Percentiles rank a stretch among this genome's conserved stretches.
Conservation (phyloP, 1,140 invertebrate genomes). For the Camponotus floridanus region DNA sequence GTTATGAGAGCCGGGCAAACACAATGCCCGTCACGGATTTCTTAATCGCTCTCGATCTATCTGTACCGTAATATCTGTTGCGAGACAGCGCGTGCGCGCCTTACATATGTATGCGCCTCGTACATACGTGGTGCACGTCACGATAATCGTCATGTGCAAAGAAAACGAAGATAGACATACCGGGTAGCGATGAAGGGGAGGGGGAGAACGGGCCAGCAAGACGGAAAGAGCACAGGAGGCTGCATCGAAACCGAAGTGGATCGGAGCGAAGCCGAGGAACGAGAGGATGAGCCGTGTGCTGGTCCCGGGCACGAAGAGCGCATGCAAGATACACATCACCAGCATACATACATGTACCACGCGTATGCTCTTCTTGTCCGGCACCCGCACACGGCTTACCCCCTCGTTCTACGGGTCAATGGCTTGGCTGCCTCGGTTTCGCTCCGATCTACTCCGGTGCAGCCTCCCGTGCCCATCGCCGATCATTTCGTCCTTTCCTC, state of each 20-base stretch:
- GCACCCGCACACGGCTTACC: conserved; percentile 69
- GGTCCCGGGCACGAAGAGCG: too few relatives aligned
- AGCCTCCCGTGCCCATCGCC: conserved; percentile 23
- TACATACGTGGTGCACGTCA: neutral
- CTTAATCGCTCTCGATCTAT: conserved; percentile 85
- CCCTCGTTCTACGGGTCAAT: conserved; percentile 80
- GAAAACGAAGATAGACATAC: too few relatives aligned
- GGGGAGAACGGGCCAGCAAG: too few relatives aligned
- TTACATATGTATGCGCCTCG: conserved; percentile 47
- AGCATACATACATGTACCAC: conserved; percentile 19
- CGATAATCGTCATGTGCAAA: too few relatives aligned
- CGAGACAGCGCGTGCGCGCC: conserved; percentile 33
- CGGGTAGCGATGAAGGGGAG: too few relatives aligned
- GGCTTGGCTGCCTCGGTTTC: conserved; percentile 72
- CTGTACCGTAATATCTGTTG: conserved; percentile 78
- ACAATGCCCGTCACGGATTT: conserved; percentile 85
- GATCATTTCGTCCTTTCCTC: neutral
- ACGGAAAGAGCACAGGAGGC: too few relatives aligned
- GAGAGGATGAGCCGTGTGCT: too few relatives aligned
- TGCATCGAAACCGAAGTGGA: too few relatives aligned
- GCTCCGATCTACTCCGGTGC: conserved; percentile 67
- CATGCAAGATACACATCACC: neutral
- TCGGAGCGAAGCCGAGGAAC: too few relatives aligned
- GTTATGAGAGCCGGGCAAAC: conserved; percentile 73
- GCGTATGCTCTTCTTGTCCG: conserved; percentile 54